Percentiles rank a stretch among this genome's conserved stretches.
Conservation (phyloP, 2,888 invertebrate species). For the Mactromeris polynyma region DNA sequence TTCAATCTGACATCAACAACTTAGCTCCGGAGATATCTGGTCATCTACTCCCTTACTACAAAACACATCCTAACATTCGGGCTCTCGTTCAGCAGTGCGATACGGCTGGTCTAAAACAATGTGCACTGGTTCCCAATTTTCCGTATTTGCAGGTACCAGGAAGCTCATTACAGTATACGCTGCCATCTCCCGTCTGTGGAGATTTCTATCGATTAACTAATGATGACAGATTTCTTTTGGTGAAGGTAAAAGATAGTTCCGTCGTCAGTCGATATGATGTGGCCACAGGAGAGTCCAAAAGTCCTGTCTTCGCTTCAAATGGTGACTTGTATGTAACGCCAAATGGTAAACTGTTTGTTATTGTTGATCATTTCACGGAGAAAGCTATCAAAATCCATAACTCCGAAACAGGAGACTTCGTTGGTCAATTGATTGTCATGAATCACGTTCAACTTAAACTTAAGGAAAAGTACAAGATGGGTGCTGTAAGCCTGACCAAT, state of each 20-base stretch:
- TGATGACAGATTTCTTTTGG: conserved; percentile 77
- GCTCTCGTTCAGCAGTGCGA: conserved; percentile 85
- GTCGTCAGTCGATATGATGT: conserved; percentile 81
- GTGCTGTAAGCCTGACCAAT: conserved; percentile 78
- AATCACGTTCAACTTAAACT: conserved; percentile 83
- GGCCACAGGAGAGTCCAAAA: conserved; percentile 79
- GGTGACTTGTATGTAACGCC: conserved; percentile 85
- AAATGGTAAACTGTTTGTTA: conserved; percentile 78
- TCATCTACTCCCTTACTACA: conserved; percentile 85
- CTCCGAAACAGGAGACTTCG: conserved; percentile 80
- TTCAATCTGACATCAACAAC: conserved; percentile 82
- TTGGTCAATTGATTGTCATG: conserved; percentile 85
- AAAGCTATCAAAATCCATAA: conserved; percentile 85
- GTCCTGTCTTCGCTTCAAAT: conserved; percentile 81
- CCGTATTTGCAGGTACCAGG: conserved; percentile 85
- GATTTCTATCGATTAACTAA: conserved; percentile 77
- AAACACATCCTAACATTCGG: conserved; percentile 82
- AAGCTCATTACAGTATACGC: conserved; percentile 82
- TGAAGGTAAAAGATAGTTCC: conserved; percentile 80
- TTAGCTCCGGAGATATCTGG: conserved; percentile 86
- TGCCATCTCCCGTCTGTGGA: conserved; percentile 71
- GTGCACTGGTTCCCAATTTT: conserved; percentile 85
- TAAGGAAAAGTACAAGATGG: conserved; percentile 82
- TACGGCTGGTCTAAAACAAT: conserved; percentile 81
- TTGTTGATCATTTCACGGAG: conserved; percentile 84